These are phyloP conservation scores for Vollenhovia emeryi DNA, from an alignment of 1,140 invertebrate species.

Conservation along the genomic window DNA sequence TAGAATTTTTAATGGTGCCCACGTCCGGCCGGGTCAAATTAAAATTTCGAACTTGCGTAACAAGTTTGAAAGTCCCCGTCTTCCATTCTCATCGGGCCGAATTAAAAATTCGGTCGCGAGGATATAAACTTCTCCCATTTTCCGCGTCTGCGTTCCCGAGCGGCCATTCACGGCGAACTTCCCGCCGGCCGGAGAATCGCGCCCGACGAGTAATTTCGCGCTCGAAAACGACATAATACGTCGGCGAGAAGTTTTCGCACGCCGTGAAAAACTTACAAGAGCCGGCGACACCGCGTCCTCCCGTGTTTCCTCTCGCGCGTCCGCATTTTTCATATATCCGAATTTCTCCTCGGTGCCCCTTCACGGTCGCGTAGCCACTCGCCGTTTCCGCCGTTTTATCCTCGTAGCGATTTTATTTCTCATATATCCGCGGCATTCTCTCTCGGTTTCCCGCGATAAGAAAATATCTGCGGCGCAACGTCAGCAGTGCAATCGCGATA, in stretches of 20 bases:
- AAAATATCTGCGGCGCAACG: neutral
- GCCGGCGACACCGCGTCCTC: neutral
- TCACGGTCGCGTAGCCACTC: neutral
- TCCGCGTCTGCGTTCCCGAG: neutral
- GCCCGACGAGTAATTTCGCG: conserved; percentile 3
- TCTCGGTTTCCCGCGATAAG: conserved; percentile 16
- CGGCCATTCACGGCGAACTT: neutral
- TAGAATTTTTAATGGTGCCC: conserved; percentile 3
- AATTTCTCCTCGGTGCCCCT: neutral
- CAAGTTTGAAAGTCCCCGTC: conserved; percentile 20
- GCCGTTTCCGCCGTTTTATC: conserved; percentile 2
- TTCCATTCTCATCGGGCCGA: neutral
- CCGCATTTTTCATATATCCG: conserved; percentile 4
- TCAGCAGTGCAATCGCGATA: conserved; percentile 15
- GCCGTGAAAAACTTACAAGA: neutral
- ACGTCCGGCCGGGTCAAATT: neutral
- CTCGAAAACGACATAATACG: conserved; percentile 25
- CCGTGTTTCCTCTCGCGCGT: neutral
- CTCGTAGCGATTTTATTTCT: conserved; percentile 13
- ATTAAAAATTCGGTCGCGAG: conserved; percentile 27
- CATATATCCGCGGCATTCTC: conserved; percentile 19
- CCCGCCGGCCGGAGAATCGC: neutral
- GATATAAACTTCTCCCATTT: conserved; percentile 28
- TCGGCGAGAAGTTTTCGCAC: conserved; percentile 29
- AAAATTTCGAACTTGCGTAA: conserved; percentile 1